A percentile compares a stretch with the other conserved stretches of the same genome.
These are phyloP conservation scores for Eretmocerus hayati DNA, from an alignment of 2,888 invertebrate species.

Conservation along the genomic window DNA sequence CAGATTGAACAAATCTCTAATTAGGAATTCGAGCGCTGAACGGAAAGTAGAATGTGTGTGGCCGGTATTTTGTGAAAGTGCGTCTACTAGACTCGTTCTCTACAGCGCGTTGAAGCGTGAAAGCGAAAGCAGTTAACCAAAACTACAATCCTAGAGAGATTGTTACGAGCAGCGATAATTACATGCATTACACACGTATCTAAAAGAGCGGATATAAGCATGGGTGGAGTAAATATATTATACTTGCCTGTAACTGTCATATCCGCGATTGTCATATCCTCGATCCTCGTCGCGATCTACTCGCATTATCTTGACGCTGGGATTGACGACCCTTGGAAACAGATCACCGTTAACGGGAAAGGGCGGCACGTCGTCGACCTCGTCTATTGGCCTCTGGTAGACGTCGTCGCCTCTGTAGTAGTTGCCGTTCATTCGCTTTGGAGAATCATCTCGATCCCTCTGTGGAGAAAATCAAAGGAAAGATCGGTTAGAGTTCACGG, in stretches of 20 bases:
- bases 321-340: conserved; percentile 40
- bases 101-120: conserved; percentile 19
- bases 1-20: too few species aligned
- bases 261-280: conserved; percentile 29
- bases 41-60: too few species aligned
- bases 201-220: not conserved
- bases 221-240: not conserved
- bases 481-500: too few species aligned
- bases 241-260: conserved; percentile 36
- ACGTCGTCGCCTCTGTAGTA: conserved; percentile 37
- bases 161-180: not conserved
- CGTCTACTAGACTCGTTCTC: conserved; percentile 22
- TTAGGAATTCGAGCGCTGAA: too few species aligned
- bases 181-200: too few species aligned
- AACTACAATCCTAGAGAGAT: not conserved
- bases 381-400: conserved; percentile 39
- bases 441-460: conserved; percentile 12
- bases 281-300: conserved; percentile 39
- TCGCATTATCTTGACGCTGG: conserved; percentile 42
- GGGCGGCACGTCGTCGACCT: conserved; percentile 40
- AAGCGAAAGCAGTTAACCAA: conserved; percentile 14
- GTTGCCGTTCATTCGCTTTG: conserved; percentile 25
- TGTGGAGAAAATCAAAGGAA: too few species aligned
- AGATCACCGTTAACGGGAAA: conserved; percentile 35
- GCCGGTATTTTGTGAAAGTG: too few species aligned